A percentile compares a stretch with the other conserved stretches of the same genome.
Evolutionary conservation across 2,113 vertebrate species (phyloP).

Genomic region (Tachuris rubrigastra): DNA sequence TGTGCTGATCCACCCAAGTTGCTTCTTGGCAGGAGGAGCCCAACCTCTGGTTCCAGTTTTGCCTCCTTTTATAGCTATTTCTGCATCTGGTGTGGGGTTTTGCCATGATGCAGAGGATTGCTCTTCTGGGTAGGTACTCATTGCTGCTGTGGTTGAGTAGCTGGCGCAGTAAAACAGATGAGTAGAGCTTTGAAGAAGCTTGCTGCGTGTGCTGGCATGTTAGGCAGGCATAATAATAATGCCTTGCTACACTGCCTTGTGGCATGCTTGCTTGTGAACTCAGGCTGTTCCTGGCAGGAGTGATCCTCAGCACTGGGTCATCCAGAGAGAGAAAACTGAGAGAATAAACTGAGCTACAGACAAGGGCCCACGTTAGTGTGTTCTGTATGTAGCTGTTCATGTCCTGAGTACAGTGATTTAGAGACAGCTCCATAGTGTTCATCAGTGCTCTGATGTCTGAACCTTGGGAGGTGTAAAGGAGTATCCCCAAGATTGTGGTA

Average conservation of each 20-base stretch:
- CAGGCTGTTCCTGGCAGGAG: neutral
- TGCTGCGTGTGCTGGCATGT: neutral
- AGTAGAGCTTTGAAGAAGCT: slow-evolving; percentile 28
- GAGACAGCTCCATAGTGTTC: neutral
- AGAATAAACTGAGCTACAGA: neutral
- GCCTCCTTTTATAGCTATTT: slow-evolving; percentile 1
- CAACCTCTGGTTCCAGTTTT: neutral
- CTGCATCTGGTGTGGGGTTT: neutral
- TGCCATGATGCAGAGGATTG: neutral
- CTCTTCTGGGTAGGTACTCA: neutral
- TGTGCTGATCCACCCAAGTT: neutral
- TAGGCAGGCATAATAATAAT: neutral
- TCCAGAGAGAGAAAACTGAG: neutral
- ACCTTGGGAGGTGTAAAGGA: neutral
- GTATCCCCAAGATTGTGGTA: neutral
- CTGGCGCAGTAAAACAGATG: neutral
- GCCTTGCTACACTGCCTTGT: neutral
- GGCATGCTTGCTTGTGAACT: neutral
- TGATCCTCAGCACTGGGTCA: neutral
- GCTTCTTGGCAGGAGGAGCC: neutral
- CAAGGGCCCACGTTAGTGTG: neutral
- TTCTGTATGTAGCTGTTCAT: neutral
- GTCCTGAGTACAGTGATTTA: neutral
- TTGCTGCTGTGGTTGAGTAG: neutral
- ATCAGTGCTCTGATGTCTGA: neutral